phyloP scores from a whole-genome alignment of 2,888 invertebrate genomes.

The Limnephilus rhombicus region DNA sequence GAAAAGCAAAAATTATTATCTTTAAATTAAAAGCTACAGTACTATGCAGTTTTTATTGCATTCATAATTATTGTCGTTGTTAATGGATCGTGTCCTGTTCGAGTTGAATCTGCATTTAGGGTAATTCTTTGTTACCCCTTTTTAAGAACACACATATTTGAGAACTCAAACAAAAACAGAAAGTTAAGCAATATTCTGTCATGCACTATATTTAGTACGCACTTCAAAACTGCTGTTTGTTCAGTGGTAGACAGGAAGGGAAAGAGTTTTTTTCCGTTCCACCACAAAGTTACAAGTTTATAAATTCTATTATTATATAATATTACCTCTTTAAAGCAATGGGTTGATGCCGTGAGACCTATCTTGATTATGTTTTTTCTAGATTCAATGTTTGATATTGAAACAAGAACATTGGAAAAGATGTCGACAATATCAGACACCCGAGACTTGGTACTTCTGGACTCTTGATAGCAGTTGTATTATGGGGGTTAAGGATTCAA shows the following conservation, averaged over 20 bases:
- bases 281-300: background rate
- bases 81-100: background rate
- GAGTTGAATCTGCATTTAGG: background rate
- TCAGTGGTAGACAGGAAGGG: background rate
- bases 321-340: slow-evolving; percentile 47
- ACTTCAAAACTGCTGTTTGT: background rate
- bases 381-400: slow-evolving; percentile 7
- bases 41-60: background rate
- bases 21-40: background rate
- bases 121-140: background rate
- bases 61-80: background rate
- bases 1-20: slow-evolving; percentile 30
- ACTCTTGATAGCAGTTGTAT: slow-evolving; percentile 29
- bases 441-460: slow-evolving; percentile 23
- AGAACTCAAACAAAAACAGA: background rate
- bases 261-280: too few species aligned
- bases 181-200: background rate
- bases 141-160: background rate
- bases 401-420: slow-evolving; percentile 1
- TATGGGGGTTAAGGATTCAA: slow-evolving; percentile 40
- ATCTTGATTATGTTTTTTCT: slow-evolving; percentile 36
- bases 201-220: background rate
- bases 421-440: slow-evolving; percentile 27
- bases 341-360: slow-evolving; percentile 27
- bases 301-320: too few species aligned